Evolutionary conservation across 2,113 vertebrate species (phyloP).

Genomic region (Fregata magnificens): DNA sequence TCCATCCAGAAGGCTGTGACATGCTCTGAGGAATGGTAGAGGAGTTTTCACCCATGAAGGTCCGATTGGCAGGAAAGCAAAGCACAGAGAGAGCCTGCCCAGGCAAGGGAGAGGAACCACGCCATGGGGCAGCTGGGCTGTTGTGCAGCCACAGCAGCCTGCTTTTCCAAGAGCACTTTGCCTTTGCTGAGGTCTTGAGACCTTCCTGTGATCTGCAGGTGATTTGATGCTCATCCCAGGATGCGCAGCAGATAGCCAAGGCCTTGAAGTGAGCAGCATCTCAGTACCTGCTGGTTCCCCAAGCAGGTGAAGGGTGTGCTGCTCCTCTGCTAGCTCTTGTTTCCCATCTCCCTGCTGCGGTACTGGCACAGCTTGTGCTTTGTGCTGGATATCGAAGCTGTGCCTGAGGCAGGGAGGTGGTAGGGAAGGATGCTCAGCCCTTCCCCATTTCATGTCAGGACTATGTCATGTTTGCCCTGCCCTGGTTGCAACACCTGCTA

Average conservation of each 20-base stretch:
- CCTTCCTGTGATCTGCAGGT: neutral
- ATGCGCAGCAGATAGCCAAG: neutral
- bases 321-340: neutral
- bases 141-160: neutral
- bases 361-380: neutral
- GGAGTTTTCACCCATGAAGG: neutral
- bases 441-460: neutral
- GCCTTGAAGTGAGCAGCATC: accelerated
- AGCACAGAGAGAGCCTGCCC: neutral
- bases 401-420: neutral
- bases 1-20: neutral
- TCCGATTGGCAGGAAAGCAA: neutral
- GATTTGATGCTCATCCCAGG: neutral
- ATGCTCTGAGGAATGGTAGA: neutral
- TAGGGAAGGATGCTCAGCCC: neutral
- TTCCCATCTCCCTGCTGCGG: neutral
- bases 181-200: neutral
- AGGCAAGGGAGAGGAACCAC: neutral
- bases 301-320: neutral
- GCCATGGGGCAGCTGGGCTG: neutral
- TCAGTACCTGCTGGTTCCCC: neutral
- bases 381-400: neutral
- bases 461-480: neutral
- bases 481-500: neutral
- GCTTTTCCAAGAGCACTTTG: neutral